Conservation (phyloP, 1,140 invertebrate species). For the Hormaphis cornu region DNA sequence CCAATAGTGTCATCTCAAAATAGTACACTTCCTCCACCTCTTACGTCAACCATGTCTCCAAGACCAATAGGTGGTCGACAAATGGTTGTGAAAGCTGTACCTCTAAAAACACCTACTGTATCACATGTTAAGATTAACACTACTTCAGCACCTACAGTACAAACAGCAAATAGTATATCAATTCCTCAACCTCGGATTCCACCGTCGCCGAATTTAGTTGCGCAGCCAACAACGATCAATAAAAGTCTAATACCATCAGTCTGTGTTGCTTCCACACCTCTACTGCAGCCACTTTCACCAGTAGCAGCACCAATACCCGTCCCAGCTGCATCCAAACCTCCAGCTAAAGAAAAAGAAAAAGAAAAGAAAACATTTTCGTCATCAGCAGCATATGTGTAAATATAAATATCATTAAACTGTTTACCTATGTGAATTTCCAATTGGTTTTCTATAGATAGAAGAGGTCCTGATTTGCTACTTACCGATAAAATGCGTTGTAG, state of each 20-base stretch:
- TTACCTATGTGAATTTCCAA: slow-evolving; percentile 16
- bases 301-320: slow-evolving; percentile 21
- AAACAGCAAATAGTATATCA: not conserved
- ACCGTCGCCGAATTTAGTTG: slow-evolving; percentile 34
- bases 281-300: slow-evolving; percentile 14
- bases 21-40: slow-evolving; percentile 36
- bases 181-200: slow-evolving; percentile 36
- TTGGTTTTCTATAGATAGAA: too few species aligned
- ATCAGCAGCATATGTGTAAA: slow-evolving; percentile 38
- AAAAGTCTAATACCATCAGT: slow-evolving; percentile 7
- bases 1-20: slow-evolving; percentile 38
- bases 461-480: too few species aligned
- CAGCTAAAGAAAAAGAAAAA: slow-evolving; percentile 35
- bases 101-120: slow-evolving; percentile 10
- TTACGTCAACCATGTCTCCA: slow-evolving; percentile 40
- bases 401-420: not conserved
- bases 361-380: slow-evolving; percentile 36
- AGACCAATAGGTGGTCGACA: slow-evolving; percentile 40
- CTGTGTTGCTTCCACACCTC: too few species aligned
- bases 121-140: slow-evolving; percentile 18
- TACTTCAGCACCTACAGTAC: not conserved
- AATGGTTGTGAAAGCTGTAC: slow-evolving; percentile 24
- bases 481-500: too few species aligned
- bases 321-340: slow-evolving; percentile 32
- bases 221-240: slow-evolving; percentile 38